These are phyloP conservation scores for Sinocyclocheilus maitianheensis DNA, from an alignment of 2,113 vertebrate genomes.

Conservation along the genomic window DNA sequence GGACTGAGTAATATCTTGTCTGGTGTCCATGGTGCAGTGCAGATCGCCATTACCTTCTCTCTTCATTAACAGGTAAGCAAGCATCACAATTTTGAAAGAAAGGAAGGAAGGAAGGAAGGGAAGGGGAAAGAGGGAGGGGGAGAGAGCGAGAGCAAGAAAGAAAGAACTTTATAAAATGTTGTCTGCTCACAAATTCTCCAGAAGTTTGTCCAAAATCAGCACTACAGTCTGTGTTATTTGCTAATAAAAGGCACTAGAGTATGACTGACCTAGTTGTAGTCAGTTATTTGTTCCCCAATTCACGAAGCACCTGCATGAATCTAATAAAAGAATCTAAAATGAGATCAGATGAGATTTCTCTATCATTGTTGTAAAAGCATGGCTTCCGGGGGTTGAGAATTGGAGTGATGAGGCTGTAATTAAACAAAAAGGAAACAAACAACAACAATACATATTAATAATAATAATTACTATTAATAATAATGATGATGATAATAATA, in stretches of 20 bases:
- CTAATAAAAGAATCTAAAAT: slow-evolving; percentile 16
- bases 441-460: too few relatives aligned
- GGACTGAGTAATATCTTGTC: background rate
- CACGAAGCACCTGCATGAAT: slow-evolving; percentile 2
- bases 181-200: background rate
- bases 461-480: too few relatives aligned
- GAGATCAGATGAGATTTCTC: background rate
- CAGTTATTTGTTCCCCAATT: slow-evolving; percentile 17
- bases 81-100: background rate
- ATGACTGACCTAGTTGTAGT: slow-evolving; percentile 42
- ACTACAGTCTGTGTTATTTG: background rate
- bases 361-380: background rate
- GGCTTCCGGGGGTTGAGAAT: background rate
- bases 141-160: too few relatives aligned
- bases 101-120: too few relatives aligned
- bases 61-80: background rate
- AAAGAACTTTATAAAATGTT: background rate
- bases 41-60: background rate
- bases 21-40: background rate
- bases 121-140: too few relatives aligned
- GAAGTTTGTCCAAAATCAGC: background rate
- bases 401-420: background rate
- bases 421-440: background rate
- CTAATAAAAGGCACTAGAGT: background rate
- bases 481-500: too few relatives aligned